A percentile compares a stretch with the other conserved stretches of the same genome.
Conservation (phyloP, 2,113 vertebrate genomes). For the Telmatochromis sp. region DNA sequence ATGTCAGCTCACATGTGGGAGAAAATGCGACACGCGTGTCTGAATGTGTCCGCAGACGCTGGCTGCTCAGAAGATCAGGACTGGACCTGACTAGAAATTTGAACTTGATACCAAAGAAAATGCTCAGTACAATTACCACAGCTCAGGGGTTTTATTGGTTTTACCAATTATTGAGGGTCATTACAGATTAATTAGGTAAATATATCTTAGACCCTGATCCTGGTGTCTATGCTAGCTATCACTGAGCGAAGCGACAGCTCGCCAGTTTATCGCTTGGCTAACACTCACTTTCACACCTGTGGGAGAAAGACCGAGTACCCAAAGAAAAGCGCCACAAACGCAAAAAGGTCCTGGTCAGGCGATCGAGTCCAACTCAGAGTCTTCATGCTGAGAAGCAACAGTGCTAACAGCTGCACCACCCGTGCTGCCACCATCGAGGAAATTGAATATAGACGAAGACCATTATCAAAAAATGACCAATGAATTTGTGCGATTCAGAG, state of each 20-base stretch:
- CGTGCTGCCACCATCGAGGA: background rate
- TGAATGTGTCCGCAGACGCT: background rate
- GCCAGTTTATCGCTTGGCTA: accelerated
- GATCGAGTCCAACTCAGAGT: background rate
- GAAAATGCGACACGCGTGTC: background rate
- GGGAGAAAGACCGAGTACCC: background rate
- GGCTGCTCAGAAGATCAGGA: background rate
- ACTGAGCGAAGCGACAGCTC: accelerated
- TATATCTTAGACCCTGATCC: background rate
- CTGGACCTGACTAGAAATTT: slow-evolving; percentile 27
- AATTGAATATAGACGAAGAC: accelerated
- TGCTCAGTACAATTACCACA: background rate
- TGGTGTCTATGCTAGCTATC: background rate
- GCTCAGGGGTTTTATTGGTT: background rate
- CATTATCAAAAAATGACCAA: background rate
- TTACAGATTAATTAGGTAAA: background rate
- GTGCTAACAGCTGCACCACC: background rate
- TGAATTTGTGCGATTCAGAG: background rate
- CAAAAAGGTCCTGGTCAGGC: background rate
- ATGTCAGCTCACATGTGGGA: background rate
- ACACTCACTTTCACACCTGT: background rate
- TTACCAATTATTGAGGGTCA: background rate
- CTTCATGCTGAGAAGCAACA: background rate
- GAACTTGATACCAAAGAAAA: background rate
- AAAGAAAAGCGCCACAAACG: background rate